Evolutionary conservation across 1,140 invertebrate species (phyloP).

Genomic region (Drosophila littoralis): DNA sequence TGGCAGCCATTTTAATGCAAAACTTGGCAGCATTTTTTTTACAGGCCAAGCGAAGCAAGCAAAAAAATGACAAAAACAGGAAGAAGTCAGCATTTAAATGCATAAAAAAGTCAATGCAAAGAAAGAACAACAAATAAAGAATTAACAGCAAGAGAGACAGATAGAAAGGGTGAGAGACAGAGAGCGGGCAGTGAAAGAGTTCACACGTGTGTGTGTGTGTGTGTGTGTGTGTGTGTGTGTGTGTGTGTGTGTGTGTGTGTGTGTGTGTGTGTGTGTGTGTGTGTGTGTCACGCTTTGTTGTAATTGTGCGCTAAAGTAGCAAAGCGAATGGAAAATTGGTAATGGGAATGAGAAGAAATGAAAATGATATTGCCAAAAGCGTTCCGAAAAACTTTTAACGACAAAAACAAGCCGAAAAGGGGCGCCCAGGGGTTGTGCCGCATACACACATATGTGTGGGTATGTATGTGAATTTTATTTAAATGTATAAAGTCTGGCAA

Average conservation of each 20-base stretch:
- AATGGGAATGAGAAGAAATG: constrained; percentile 32
- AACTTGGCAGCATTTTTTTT: constrained; percentile 50
- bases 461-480: constrained; percentile 64
- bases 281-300: constrained; percentile 55
- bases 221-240: constrained; percentile 26
- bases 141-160: constrained; percentile 8
- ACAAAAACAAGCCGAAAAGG: constrained; percentile 49
- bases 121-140: constrained; percentile 28
- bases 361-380: constrained; percentile 63
- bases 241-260: constrained; percentile 20
- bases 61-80: constrained; percentile 22
- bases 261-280: constrained; percentile 9
- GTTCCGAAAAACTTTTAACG: constrained; percentile 62
- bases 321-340: constrained; percentile 43
- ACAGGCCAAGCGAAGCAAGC: constrained; percentile 3
- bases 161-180: not conserved
- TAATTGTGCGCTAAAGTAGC: constrained; percentile 51
- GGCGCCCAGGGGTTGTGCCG: constrained; percentile 2
- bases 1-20: constrained; percentile 53
- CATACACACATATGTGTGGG: constrained; percentile 10
- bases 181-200: constrained; percentile 3
- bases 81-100: constrained; percentile 41
- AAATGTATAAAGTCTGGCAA: constrained; percentile 56
- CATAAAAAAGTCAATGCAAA: constrained; percentile 37
- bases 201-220: constrained; percentile 15